These are phyloP conservation scores for Channallabes apus DNA, from an alignment of 2,797 vertebrate species.

Conservation along the genomic window DNA sequence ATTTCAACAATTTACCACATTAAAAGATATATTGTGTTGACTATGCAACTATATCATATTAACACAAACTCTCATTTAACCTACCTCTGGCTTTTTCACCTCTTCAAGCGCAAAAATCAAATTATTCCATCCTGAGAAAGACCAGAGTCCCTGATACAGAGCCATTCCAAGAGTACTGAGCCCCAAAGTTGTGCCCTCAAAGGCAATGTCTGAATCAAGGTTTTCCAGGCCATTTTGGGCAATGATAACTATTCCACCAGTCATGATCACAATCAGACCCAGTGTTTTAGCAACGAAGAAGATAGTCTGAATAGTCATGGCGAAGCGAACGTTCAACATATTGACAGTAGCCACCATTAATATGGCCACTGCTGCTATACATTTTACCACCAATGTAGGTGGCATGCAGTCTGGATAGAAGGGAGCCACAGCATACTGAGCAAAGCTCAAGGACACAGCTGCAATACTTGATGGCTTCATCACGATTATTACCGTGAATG, in stretches of 20 bases:
- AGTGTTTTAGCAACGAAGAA: conserved; percentile 80
- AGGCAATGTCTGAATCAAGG: conserved; percentile 76
- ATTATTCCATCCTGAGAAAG: conserved; percentile 84
- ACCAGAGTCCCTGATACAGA: conserved; percentile 90
- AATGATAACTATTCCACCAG: conserved; percentile 75
- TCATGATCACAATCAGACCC: conserved; percentile 74
- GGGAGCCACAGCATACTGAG: conserved; percentile 74
- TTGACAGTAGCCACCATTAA: conserved; percentile 75
- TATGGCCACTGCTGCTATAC: conserved; percentile 76
- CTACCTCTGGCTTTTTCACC: conserved; percentile 83
- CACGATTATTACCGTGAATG: conserved; percentile 80
- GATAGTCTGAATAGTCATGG: conserved; percentile 77
- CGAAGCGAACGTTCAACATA: conserved; percentile 75
- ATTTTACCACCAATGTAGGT: conserved; percentile 69
- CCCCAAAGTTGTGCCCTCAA: conserved; percentile 74
- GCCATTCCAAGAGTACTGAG: conserved; percentile 76
- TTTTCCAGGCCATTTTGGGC: conserved; percentile 68
- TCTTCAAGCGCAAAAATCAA: conserved; percentile 81
- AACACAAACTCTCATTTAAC: background rate
- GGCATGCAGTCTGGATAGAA: conserved; percentile 80
- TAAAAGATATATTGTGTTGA: background rate
- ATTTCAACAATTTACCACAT: background rate
- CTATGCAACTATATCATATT: background rate
- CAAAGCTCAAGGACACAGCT: conserved; percentile 81
- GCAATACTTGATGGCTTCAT: conserved; percentile 78